Conservation (phyloP, 2,113 vertebrate species). For the Cinclus mexicanus region DNA sequence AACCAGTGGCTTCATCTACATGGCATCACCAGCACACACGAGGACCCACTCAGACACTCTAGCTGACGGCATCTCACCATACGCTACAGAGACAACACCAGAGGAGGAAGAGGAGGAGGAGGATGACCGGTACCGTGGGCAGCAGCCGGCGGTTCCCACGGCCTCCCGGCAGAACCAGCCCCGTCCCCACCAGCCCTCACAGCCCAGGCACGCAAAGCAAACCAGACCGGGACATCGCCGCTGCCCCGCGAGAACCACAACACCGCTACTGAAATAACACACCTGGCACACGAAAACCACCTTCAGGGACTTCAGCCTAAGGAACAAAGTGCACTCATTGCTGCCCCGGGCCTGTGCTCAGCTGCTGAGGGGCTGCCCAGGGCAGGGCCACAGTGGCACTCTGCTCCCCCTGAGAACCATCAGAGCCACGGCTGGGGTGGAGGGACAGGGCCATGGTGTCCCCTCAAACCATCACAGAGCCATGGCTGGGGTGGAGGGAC, state of each 20-base stretch:
- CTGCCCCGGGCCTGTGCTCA: not conserved
- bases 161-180: slow-evolving; percentile 21
- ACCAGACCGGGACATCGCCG: slow-evolving; percentile 60
- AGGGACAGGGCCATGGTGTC: not conserved
- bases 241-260: slow-evolving; percentile 64
- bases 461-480: too few species aligned
- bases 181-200: not conserved
- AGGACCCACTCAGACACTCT: slow-evolving; percentile 85
- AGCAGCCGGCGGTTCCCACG: slow-evolving; percentile 51
- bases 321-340: slow-evolving; percentile 59
- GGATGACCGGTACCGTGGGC: slow-evolving; percentile 57
- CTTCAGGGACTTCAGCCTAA: slow-evolving; percentile 60
- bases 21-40: slow-evolving; percentile 78
- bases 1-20: slow-evolving; percentile 84
- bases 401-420: not conserved
- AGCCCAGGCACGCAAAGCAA: slow-evolving; percentile 66
- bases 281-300: slow-evolving; percentile 34
- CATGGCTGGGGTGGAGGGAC: too few species aligned
- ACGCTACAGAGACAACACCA: slow-evolving; percentile 79
- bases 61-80: slow-evolving; percentile 80
- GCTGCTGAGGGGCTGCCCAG: not conserved
- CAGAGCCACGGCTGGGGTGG: not conserved
- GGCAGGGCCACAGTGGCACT: not conserved
- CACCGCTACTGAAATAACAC: slow-evolving; percentile 58
- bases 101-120: slow-evolving; percentile 57